A percentile compares a stretch with the other conserved stretches of the same genome.
These are phyloP conservation scores for Drosophila formosana DNA, from an alignment of 2,888 invertebrate genomes.

Conservation along the genomic window DNA sequence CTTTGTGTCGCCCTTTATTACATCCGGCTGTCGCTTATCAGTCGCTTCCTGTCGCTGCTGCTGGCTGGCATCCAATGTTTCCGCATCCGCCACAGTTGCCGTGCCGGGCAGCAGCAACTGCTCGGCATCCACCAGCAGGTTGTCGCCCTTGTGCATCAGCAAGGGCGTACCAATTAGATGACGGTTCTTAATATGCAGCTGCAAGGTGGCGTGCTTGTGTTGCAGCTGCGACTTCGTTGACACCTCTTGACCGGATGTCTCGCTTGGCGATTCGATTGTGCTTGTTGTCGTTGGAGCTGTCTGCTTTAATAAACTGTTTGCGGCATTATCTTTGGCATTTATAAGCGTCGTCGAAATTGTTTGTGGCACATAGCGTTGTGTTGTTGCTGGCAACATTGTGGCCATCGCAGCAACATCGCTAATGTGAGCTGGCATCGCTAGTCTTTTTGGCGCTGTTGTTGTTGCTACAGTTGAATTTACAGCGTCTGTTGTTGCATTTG, in stretches of 20 bases:
- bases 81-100: constrained; percentile 68
- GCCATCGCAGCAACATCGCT: constrained; percentile 60
- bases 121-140: constrained; percentile 81
- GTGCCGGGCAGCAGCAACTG: constrained; percentile 75
- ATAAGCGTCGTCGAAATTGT: constrained; percentile 55
- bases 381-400: constrained; percentile 25
- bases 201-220: constrained; percentile 78
- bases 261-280: constrained; percentile 39
- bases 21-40: constrained; percentile 69
- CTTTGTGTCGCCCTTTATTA: constrained; percentile 73
- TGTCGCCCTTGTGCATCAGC: constrained; percentile 84
- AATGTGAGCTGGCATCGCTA: constrained; percentile 59
- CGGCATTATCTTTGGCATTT: constrained; percentile 52
- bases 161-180: constrained; percentile 84
- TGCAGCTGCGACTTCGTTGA: constrained; percentile 29
- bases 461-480: constrained; percentile 16
- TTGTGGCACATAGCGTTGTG: too few species aligned
- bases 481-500: constrained; percentile 28
- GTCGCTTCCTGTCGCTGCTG: constrained; percentile 49
- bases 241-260: constrained; percentile 61
- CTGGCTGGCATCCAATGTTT: constrained; percentile 67
- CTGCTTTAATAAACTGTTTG: constrained; percentile 69
- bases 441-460: constrained; percentile 29
- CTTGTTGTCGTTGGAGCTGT: constrained; percentile 17
- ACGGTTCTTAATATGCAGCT: constrained; percentile 82